Conservation (phyloP, 2,888 invertebrate genomes). For the Tortrix viridana region DNA sequence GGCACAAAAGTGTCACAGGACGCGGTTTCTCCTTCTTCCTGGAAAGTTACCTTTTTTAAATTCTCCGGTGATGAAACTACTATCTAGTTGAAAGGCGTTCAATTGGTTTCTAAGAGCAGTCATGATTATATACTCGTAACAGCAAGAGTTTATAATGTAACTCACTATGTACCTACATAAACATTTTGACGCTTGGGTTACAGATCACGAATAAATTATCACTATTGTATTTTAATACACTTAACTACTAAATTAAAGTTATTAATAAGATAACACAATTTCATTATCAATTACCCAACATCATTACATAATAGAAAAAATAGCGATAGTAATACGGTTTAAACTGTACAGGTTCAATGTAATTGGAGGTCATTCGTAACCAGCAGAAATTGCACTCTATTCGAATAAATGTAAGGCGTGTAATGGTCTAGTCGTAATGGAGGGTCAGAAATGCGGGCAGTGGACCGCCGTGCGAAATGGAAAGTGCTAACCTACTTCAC, state of each 20-base stretch:
- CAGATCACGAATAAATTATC: too few relatives aligned
- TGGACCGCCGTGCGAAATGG: conserved; percentile 62
- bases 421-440: conserved; percentile 34
- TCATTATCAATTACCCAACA: conserved; percentile 11
- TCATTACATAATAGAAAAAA: conserved; percentile 14
- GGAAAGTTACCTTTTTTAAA: too few relatives aligned
- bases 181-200: too few relatives aligned
- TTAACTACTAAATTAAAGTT: neutral
- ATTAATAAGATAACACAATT: conserved; percentile 10
- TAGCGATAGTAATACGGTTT: conserved; percentile 17
- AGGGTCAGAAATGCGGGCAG: conserved; percentile 52
- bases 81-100: too few relatives aligned
- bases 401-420: conserved; percentile 17
- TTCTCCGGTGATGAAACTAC: too few relatives aligned
- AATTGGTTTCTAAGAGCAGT: too few relatives aligned
- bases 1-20: too few relatives aligned
- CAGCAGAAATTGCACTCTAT: conserved; percentile 10
- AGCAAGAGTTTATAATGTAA: too few relatives aligned
- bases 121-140: too few relatives aligned
- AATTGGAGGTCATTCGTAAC: conserved; percentile 18
- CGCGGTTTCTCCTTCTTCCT: too few relatives aligned
- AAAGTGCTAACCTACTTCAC: conserved; percentile 69
- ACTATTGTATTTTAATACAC: neutral
- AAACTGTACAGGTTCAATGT: conserved; percentile 20
- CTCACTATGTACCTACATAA: too few relatives aligned